Evolutionary conservation across 1,140 invertebrate species (phyloP).

Genomic region (Cyphomyrmex costatus): DNA sequence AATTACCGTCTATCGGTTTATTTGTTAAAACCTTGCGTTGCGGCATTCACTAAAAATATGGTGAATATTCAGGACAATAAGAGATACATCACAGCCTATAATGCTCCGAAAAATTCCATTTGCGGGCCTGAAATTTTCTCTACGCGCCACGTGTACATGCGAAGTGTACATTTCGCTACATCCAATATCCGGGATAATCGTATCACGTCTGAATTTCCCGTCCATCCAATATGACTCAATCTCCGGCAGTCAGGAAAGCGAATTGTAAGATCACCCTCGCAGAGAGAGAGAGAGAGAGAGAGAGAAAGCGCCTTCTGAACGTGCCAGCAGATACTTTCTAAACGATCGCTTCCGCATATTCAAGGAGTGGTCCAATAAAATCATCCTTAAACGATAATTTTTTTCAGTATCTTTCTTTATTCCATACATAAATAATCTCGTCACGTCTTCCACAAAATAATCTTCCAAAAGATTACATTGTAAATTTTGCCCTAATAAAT

Average conservation of each 20-base stretch:
- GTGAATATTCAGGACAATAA: not conserved
- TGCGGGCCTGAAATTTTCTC: conserved; percentile 14
- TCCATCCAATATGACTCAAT: conserved; percentile 31
- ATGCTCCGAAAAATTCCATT: conserved; percentile 22
- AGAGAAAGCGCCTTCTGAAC: not conserved
- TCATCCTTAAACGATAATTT: conserved; percentile 39
- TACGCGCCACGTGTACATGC: conserved; percentile 5
- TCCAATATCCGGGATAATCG: conserved; percentile 53
- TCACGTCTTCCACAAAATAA: not conserved
- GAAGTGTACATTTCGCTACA: conserved; percentile 3
- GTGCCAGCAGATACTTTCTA: conserved; percentile 36
- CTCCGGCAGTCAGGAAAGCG: conserved; percentile 21
- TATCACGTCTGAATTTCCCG: conserved; percentile 39
- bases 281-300: not conserved
- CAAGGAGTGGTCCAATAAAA: not conserved
- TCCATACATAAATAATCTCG: not conserved
- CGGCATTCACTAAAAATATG: not conserved
- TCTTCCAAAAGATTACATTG: not conserved
- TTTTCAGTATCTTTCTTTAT: no score
- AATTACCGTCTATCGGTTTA: no score
- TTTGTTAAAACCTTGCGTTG: no score
- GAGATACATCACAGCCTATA: not conserved
- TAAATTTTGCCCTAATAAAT: conserved; percentile 18
- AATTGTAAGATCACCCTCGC: conserved; percentile 30
- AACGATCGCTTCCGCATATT: conserved; percentile 21